These are phyloP conservation scores for Caretta caretta DNA, from an alignment of 2,113 vertebrate genomes.

Conservation along the genomic window DNA sequence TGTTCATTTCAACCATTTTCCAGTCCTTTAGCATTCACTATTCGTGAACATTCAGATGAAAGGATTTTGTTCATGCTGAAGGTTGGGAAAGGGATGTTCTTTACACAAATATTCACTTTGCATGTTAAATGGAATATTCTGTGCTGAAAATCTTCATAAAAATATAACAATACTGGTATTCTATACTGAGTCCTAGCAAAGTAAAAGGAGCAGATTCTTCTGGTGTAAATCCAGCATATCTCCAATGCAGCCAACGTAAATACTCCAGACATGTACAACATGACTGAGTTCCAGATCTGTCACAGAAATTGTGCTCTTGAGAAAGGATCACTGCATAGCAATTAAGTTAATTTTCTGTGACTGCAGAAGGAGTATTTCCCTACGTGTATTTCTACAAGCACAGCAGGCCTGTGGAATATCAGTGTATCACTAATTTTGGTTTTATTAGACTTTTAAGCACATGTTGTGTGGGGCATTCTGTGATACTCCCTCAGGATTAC, in stretches of 20 bases:
- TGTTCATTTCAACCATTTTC: background rate
- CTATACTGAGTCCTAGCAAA: background rate
- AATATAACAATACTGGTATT: background rate
- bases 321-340: background rate
- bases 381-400: too few relatives aligned
- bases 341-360: constrained; percentile 36
- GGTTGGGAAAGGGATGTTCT: background rate
- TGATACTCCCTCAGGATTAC: background rate
- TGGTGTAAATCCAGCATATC: background rate
- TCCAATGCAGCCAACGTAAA: background rate
- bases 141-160: background rate
- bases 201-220: background rate
- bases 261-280: background rate
- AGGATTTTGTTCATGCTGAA: background rate
- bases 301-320: background rate
- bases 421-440: background rate
- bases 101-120: background rate
- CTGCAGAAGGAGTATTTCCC: constrained; percentile 32
- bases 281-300: background rate
- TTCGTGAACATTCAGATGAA: background rate
- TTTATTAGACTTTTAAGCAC: constrained; percentile 56
- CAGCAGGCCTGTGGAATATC: constrained; percentile 35
- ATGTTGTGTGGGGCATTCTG: background rate
- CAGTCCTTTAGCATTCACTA: background rate
- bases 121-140: accelerated